Conservation (phyloP, 2,113 vertebrate genomes). For the Hemicordylus capensis region DNA sequence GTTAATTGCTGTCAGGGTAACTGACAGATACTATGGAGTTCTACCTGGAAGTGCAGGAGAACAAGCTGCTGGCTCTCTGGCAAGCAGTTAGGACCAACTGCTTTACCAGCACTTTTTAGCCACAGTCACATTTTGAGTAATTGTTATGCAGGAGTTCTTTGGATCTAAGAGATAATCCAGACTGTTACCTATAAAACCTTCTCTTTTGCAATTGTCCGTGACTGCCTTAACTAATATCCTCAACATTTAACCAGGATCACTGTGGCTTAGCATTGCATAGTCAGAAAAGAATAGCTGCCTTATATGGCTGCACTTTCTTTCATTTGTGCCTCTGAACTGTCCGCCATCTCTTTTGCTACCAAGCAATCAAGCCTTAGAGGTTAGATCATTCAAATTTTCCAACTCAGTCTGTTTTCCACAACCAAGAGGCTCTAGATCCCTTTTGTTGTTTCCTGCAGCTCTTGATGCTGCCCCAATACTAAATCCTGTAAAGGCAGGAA, state of each 20-base stretch:
- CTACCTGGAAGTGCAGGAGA: background rate
- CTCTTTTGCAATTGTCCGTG: too few relatives aligned
- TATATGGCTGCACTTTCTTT: slow-evolving; percentile 34
- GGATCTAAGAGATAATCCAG: background rate
- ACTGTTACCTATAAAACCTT: too few relatives aligned
- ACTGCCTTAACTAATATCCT: background rate
- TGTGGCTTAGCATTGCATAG: background rate
- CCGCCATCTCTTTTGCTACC: background rate
- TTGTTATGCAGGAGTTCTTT: background rate
- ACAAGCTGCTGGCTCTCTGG: background rate
- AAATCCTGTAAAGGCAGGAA: slow-evolving; percentile 52
- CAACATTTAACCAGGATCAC: background rate
- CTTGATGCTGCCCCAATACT: slow-evolving; percentile 40
- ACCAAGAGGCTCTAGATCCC: slow-evolving; percentile 64
- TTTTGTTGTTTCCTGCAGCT: slow-evolving; percentile 42
- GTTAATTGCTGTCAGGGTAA: too few relatives aligned
- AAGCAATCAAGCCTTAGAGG: slow-evolving; percentile 34
- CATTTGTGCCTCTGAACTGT: background rate
- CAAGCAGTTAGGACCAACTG: background rate
- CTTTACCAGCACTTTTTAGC: background rate
- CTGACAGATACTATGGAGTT: background rate
- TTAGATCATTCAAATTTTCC: slow-evolving; percentile 59
- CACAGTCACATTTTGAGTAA: background rate
- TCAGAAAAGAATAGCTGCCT: slow-evolving; percentile 8
- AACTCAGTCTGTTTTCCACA: slow-evolving; percentile 64